phyloP scores from a whole-genome alignment of 1,140 invertebrate species.

The Sarcophaga bullata region DNA sequence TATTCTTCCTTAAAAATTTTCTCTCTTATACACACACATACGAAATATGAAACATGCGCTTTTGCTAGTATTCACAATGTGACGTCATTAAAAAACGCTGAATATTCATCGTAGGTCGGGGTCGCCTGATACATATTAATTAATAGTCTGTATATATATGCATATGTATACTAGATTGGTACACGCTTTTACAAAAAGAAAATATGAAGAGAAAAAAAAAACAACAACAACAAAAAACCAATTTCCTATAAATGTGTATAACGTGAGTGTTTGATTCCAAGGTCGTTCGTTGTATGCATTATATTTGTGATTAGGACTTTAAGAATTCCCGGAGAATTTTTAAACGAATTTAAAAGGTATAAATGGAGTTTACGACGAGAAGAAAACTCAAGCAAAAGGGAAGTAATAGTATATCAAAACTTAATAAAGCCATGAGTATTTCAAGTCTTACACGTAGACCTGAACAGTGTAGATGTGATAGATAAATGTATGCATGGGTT shows the following conservation, averaged over 20 bases:
- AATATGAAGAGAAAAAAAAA: no score
- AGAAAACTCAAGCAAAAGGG: no score
- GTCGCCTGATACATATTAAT: constrained; percentile 28
- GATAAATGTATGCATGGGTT: no score
- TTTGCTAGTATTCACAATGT: neutral
- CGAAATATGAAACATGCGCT: constrained; percentile 33
- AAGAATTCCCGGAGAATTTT: no score
- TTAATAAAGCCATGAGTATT: no score
- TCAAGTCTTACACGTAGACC: no score
- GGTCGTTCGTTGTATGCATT: constrained; percentile 29
- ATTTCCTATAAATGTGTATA: neutral
- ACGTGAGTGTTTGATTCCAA: constrained; percentile 8
- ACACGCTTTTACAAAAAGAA: neutral
- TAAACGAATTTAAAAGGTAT: no score
- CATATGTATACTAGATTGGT: neutral
- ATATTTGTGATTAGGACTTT: neutral
- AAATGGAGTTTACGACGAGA: no score
- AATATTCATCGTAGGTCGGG: constrained; percentile 32
- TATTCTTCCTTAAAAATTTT: neutral
- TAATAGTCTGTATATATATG: neutral
- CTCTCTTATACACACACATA: neutral
- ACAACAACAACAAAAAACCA: neutral
- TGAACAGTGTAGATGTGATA: no score
- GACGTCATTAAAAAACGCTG: constrained; percentile 11
- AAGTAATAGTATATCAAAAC: no score